phyloP scores from a whole-genome alignment of 2,797 vertebrate genomes.

The Cyclopterus lumpus region DNA sequence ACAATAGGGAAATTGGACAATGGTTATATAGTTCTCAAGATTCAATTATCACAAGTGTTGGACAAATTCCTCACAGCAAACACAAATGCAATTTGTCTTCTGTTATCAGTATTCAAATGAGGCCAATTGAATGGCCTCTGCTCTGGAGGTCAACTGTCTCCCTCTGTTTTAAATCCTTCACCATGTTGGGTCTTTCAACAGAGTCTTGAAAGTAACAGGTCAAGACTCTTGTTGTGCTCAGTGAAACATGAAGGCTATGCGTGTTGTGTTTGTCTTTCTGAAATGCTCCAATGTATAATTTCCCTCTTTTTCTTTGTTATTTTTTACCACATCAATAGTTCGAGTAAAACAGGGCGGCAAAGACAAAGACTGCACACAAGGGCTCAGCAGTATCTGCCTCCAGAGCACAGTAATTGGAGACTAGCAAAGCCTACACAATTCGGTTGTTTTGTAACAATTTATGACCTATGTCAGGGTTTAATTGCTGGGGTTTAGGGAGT shows the following conservation, averaged over 20 bases:
- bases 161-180: neutral
- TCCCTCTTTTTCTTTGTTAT: neutral
- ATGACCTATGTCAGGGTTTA: constrained; percentile 31
- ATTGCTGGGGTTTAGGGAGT: constrained; percentile 10
- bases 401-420: constrained; percentile 8
- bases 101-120: neutral
- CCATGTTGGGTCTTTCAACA: neutral
- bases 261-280: constrained; percentile 1
- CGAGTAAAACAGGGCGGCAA: constrained; percentile 8
- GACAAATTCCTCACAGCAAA: constrained; percentile 1
- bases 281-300: neutral
- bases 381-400: neutral
- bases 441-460: constrained; percentile 24
- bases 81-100: neutral
- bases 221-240: neutral
- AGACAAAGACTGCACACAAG: neutral
- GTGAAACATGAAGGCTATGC: neutral
- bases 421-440: constrained; percentile 6
- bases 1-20: neutral
- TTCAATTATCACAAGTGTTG: neutral
- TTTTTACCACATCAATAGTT: neutral
- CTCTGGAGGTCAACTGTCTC: neutral
- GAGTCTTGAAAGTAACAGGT: neutral
- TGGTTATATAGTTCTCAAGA: neutral
- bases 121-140: neutral